phyloP scores from a whole-genome alignment of 2,888 invertebrate genomes.

The Danaus chrysippus region DNA sequence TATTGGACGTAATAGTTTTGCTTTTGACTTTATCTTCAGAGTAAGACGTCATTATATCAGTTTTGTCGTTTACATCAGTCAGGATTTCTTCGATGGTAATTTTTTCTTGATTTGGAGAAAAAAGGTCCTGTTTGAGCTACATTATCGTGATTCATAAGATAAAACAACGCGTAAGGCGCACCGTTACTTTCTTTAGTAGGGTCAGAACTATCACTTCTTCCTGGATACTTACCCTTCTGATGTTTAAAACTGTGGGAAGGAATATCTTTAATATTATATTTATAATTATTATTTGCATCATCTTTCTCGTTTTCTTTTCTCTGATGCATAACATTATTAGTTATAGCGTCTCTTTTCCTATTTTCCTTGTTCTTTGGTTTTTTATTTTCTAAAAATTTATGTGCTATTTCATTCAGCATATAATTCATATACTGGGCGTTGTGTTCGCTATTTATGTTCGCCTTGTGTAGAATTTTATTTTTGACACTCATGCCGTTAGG shows the following conservation, averaged over 20 bases:
- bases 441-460: slow-evolving; percentile 14
- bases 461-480: slow-evolving; percentile 26
- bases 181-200: slow-evolving; percentile 39
- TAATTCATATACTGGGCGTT: slow-evolving; percentile 28
- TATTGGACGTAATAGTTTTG: slow-evolving; percentile 28
- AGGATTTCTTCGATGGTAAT: slow-evolving; percentile 7
- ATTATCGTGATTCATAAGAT: slow-evolving; percentile 48
- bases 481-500: slow-evolving; percentile 13
- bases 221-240: slow-evolving; percentile 30
- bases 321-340: slow-evolving; percentile 20
- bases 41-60: neutral
- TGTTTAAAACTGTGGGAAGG: slow-evolving; percentile 18
- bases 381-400: slow-evolving; percentile 32
- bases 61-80: neutral
- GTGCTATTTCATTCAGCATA: slow-evolving; percentile 39
- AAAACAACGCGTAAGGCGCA: slow-evolving; percentile 55
- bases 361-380: slow-evolving; percentile 21
- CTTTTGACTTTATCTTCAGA: slow-evolving; percentile 17
- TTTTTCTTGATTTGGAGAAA: slow-evolving; percentile 24
- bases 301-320: slow-evolving; percentile 30
- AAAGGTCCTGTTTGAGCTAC: slow-evolving; percentile 30
- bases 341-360: slow-evolving; percentile 26
- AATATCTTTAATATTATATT: neutral
- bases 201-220: slow-evolving; percentile 41
- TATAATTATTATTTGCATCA: neutral